Conservation (phyloP, 2,888 invertebrate species). For the Ariolimax columbianus region DNA sequence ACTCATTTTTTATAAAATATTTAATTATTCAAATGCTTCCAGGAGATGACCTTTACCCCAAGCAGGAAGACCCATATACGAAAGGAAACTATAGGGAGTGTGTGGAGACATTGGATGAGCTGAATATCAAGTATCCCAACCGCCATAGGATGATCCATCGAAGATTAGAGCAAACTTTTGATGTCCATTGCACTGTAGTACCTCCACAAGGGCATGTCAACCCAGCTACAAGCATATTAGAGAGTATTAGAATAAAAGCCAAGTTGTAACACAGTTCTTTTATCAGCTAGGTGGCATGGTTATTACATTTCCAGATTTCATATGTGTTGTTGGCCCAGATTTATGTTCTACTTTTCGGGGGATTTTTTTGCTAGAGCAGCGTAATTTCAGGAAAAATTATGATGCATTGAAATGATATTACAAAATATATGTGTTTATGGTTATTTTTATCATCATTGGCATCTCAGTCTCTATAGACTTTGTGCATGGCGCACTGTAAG, state of each 20-base stretch:
- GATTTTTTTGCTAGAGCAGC: no score
- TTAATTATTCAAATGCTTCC: background rate
- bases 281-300: background rate
- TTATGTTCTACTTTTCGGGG: no score
- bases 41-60: constrained; percentile 48
- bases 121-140: constrained; percentile 10
- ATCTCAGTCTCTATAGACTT: no score
- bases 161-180: background rate
- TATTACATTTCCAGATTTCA: no score
- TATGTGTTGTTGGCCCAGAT: no score
- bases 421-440: no score
- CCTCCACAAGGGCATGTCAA: background rate
- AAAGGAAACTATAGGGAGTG: background rate
- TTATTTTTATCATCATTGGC: no score
- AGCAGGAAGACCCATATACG: background rate
- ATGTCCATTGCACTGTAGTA: background rate
- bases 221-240: background rate
- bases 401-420: no score
- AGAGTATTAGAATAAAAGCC: background rate
- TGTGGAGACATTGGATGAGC: constrained; percentile 29
- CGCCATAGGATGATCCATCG: background rate
- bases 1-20: background rate
- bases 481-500: no score
- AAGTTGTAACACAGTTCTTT: background rate
- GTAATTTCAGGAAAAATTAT: no score